phyloP scores from a whole-genome alignment of 92 coral and sea anemone genomes.

The Bergia sp. region DNA sequence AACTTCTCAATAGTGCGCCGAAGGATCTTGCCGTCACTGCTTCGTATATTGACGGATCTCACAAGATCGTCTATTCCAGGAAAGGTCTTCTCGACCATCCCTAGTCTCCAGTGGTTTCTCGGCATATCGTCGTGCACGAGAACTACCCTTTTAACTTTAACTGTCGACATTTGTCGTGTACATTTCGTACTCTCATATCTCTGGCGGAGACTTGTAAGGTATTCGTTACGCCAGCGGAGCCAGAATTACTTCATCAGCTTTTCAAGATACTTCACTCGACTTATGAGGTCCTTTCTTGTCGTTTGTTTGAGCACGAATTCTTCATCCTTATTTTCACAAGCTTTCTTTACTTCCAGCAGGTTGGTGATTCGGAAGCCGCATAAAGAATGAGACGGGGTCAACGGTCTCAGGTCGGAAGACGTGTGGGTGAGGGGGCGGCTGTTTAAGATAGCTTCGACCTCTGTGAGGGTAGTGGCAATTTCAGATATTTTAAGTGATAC shows the following conservation, averaged over 20 bases:
- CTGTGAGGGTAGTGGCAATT: no score
- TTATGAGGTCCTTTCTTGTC: background rate
- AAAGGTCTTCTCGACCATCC: background rate
- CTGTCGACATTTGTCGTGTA: background rate
- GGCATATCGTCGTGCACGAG: background rate
- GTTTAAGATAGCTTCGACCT: no score
- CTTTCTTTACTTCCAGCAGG: no score
- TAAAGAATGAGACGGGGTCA: no score
- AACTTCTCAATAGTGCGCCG: background rate
- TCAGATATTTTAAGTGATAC: no score
- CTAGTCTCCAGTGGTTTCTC: background rate
- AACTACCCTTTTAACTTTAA: background rate
- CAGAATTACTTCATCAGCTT: background rate
- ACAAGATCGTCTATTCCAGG: background rate
- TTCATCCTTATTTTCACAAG: background rate
- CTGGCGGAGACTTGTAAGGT: background rate
- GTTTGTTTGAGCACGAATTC: background rate
- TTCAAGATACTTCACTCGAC: background rate
- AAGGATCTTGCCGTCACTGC: background rate
- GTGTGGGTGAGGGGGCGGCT: no score
- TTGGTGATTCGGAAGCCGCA: no score
- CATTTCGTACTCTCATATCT: background rate
- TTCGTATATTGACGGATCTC: background rate
- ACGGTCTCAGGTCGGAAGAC: background rate
- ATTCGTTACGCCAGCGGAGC: background rate